Evolutionary conservation across 2,113 vertebrate genomes (phyloP), one percentile per base, ranked within the genome.

Genomic region (Artemisiospiza belli): DNA sequence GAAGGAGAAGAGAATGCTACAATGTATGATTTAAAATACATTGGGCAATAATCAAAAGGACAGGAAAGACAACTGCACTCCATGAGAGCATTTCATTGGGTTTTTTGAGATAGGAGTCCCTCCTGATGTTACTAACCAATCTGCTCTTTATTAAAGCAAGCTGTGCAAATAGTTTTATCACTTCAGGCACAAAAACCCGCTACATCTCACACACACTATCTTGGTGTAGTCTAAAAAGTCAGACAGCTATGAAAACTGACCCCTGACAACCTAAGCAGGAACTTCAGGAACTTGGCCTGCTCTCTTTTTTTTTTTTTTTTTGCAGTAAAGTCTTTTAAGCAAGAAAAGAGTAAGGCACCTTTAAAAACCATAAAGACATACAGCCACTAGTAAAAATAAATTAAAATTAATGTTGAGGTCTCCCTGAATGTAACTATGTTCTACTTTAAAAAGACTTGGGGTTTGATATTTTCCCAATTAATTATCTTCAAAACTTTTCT

Each of bases 61-160:
- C 33, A 92, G 33, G 35, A 84, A 89, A 78, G 63, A 52, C 30
- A 81, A 89, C 27, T 68, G 54, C 75, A 77, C 33, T 81, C 37
- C 46, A 89, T 0, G 0, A 84, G 46, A 62, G 31, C 12, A 49
- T 86, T 78, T 85, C n/a, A 70, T 11, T 76, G 19, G 3, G 15
- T 2, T 10, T 33, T 90, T 95, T 78, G 15, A 87, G 63, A 47
- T n/a, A 63, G 33, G 21, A 81, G 12, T 76, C 41, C 8, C 33
- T 93, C 77, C 54, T 72, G 58, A 67, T 87, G 37, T 43, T 73
- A 62, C 39, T 47, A 79, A 84, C 22, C 54, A 90, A 82, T 63
- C 90, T 92, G 83, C 33, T 90, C 76, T 79, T 81, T 52, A 94
- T 93, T 93, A 96, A 83, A 31, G 35, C 62, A 96, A 92, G 73